Evolutionary conservation across 2,797 vertebrate species (phyloP).

Genomic region (Smutsia temminckii): DNA sequence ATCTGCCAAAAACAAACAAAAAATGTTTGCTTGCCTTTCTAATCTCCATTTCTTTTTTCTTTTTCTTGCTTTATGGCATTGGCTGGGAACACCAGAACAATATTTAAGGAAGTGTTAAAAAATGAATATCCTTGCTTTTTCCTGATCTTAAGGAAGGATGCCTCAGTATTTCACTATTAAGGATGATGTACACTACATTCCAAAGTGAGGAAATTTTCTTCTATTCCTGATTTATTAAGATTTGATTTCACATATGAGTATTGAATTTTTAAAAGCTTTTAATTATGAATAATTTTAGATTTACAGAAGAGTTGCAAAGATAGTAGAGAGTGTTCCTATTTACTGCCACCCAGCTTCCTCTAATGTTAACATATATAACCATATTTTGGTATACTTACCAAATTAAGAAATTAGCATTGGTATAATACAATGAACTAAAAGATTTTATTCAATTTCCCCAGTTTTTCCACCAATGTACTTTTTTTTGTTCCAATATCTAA

Average conservation of each 20-base stretch:
- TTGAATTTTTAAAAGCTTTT: background rate
- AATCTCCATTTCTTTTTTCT: background rate
- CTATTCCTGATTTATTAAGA: background rate
- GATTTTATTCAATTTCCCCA: background rate
- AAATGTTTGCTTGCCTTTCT: background rate
- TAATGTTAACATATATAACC: background rate
- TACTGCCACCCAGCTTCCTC: background rate
- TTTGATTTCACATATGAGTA: background rate
- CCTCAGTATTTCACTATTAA: background rate
- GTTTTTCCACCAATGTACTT: background rate
- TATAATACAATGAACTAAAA: background rate
- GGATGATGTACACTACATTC: background rate
- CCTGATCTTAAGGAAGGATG: background rate
- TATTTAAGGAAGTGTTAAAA: conserved; percentile 29
- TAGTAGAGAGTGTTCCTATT: background rate
- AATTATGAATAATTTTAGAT: conserved; percentile 5
- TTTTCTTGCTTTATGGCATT: conserved; percentile 50
- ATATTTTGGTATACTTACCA: background rate
- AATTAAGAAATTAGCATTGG: background rate
- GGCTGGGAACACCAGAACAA: background rate
- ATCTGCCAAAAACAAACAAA: background rate
- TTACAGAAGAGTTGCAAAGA: background rate
- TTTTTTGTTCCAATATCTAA: background rate
- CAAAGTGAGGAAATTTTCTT: background rate
- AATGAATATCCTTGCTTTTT: background rate